Base-by-base conservation (phyloP, 2,888 invertebrate genomes). In the Dugesia japonica region DNA sequence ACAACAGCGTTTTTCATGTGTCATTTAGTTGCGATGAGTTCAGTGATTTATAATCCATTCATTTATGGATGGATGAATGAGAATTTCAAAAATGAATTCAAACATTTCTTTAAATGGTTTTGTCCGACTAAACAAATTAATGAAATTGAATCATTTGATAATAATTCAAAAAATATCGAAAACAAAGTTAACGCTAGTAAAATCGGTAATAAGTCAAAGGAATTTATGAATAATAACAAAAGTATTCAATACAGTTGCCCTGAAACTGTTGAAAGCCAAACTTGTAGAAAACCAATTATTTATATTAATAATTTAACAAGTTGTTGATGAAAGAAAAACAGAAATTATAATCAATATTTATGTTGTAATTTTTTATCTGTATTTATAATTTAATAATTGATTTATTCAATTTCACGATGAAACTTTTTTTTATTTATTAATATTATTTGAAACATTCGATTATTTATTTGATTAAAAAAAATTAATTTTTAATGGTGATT, bases 1-100 rank as follows among this genome's bases (percentile, higher is more conserved):
- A 80, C 79, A 74, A 79, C 31, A 77, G 87, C 90, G 80, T 98
- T 94, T 85, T 92, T 95, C 85, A 87, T 91, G 77, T 89, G 90
- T 1, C 92, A 93, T 83, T 89, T 91, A 78, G 88, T 92, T 79
- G 93, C 93, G 42, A 92, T 93, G 92, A 91, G 91, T 81, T 92
- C 92, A 77, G 92, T 91, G 0, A 92, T 92, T 84, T 94, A 94
- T 87, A 94, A 94, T 84, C 92, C 92, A 0, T 91, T 94, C 83
- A 87, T 94, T 17, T 94, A 94, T 86, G 93, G 93, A 23, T 94
- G 93, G 92, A 88, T 94, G 84, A 94, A 94, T 85, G 93, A 92
- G 80, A 92, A 92, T 85, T 93, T 93, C 84, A 88, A 92, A 73
- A 92, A 92, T 82, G 92, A 92, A 83, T 92, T 92, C 85, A 56